Evolutionary conservation across 1,140 invertebrate species (phyloP).

Genomic region (Teleogryllus occipitalis): DNA sequence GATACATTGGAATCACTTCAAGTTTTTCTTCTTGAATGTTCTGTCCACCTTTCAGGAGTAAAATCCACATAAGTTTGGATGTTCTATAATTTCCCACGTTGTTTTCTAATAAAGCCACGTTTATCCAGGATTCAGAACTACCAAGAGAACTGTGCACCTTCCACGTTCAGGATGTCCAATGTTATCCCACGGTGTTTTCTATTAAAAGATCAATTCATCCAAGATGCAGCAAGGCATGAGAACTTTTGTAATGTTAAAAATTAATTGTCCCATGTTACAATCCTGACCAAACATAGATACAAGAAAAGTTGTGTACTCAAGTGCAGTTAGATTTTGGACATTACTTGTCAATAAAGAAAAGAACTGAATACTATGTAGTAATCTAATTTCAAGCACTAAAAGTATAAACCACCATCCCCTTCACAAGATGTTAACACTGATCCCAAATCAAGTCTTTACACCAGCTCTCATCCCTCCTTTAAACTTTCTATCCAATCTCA

Average conservation of each 20-base stretch:
- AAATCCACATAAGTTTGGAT: no score
- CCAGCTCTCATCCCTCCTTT: neutral
- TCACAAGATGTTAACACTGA: neutral
- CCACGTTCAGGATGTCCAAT: no score
- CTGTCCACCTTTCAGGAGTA: no score
- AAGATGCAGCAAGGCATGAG: no score
- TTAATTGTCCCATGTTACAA: no score
- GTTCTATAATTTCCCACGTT: no score
- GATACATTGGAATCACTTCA: neutral
- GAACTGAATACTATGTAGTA: neutral
- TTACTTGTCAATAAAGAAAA: neutral
- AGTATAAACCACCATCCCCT: neutral
- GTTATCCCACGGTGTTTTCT: no score
- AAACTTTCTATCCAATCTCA: neutral
- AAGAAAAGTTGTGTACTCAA: constrained; percentile 5
- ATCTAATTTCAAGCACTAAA: neutral
- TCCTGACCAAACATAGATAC: neutral
- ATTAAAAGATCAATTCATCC: no score
- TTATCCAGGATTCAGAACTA: no score
- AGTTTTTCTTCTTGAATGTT: neutral
- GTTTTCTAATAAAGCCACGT: no score
- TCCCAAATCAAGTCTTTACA: constrained; percentile 4
- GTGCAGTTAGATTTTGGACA: neutral
- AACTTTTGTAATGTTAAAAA: no score
- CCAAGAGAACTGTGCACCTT: no score